phyloP scores from a whole-genome alignment of 2,113 vertebrate genomes.

The Psophia crepitans region DNA sequence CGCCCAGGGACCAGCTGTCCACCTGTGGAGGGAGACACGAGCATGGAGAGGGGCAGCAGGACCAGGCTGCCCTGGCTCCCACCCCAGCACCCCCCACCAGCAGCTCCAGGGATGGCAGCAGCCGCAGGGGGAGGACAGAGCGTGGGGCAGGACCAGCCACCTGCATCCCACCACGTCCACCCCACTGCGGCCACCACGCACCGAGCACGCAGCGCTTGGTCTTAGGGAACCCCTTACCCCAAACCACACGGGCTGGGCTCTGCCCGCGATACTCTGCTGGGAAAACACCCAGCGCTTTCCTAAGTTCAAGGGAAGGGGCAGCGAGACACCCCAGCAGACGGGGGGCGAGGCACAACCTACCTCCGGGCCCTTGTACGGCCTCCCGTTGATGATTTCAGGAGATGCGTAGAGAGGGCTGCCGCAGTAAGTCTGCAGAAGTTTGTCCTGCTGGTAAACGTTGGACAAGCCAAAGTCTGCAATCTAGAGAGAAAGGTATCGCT shows the following conservation, averaged over 20 bases:
- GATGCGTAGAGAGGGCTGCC: conserved; percentile 96
- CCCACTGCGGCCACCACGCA: background rate
- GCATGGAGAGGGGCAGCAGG: background rate
- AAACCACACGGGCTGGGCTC: background rate
- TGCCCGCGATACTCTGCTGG: rapidly evolving
- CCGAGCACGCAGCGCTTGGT: rapidly evolving
- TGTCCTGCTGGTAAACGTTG: conserved; percentile 88
- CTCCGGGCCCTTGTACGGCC: conserved; percentile 88
- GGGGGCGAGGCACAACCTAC: conserved; percentile 6
- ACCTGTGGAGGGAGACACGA: conserved; percentile 73
- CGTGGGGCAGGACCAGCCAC: background rate
- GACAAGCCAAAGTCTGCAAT: conserved; percentile 97
- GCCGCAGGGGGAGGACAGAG: rapidly evolving
- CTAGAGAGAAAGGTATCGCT: conserved; percentile 42
- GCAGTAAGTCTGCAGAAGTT: conserved; percentile 90
- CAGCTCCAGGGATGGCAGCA: background rate
- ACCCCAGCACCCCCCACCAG: background rate
- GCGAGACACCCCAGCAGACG: rapidly evolving
- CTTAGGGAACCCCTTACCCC: background rate
- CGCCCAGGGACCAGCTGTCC: conserved; percentile 96
- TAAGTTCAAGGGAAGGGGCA: rapidly evolving
- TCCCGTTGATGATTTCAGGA: conserved; percentile 93
- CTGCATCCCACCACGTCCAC: background rate
- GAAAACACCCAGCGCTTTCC: background rate
- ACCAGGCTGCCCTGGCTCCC: rapidly evolving